phyloP scores from a whole-genome alignment of 2,888 invertebrate species.

The Mythimna vitellina region DNA sequence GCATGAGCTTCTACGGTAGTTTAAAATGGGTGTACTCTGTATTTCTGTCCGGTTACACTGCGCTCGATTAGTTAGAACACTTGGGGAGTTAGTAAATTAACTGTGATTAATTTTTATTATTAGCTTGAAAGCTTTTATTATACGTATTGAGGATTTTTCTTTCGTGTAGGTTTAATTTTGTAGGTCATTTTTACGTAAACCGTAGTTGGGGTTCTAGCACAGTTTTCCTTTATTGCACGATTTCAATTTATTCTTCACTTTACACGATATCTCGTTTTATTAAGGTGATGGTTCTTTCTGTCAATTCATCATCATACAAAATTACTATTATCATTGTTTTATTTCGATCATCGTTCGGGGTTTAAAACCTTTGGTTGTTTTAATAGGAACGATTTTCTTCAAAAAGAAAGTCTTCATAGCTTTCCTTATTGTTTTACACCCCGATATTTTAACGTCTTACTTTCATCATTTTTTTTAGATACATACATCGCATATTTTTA shows the following conservation, averaged over 20 bases:
- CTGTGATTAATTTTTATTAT: constrained; percentile 65
- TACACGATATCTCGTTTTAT: constrained; percentile 70
- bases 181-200: constrained; percentile 66
- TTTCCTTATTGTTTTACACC: constrained; percentile 53
- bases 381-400: neutral
- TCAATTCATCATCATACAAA: constrained; percentile 53
- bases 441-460: constrained; percentile 42
- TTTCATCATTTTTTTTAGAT: constrained; percentile 52
- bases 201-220: constrained; percentile 81
- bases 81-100: constrained; percentile 61
- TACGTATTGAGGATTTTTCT: constrained; percentile 53
- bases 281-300: constrained; percentile 80
- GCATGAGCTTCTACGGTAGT: constrained; percentile 87
- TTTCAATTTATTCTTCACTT: constrained; percentile 76
- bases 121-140: constrained; percentile 64
- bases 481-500: constrained; percentile 46
- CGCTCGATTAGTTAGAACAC: constrained; percentile 76
- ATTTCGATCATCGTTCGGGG: constrained; percentile 49
- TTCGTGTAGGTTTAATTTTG: constrained; percentile 67
- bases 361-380: constrained; percentile 44
- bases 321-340: constrained; percentile 54
- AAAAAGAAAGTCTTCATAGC: neutral
- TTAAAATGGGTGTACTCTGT: constrained; percentile 76
- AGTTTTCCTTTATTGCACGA: constrained; percentile 81
- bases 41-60: constrained; percentile 82